Conservation (phyloP, 2,113 vertebrate genomes). For the Spea multiplicata region DNA sequence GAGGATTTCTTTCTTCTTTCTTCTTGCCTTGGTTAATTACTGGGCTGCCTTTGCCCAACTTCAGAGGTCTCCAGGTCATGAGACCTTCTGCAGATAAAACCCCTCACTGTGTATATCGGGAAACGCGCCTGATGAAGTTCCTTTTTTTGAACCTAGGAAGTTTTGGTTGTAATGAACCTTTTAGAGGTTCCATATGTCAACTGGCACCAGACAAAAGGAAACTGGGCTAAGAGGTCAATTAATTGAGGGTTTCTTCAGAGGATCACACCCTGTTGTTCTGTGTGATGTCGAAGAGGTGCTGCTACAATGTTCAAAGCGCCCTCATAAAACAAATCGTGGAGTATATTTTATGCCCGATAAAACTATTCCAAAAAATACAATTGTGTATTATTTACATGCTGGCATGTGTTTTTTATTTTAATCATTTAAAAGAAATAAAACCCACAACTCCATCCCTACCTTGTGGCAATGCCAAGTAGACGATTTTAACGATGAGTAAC, state of each 20-base stretch:
- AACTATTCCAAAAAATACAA: constrained; percentile 28
- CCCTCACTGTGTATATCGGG: constrained; percentile 23
- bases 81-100: constrained; percentile 38
- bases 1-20: background rate
- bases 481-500: constrained; percentile 29
- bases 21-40: constrained; percentile 36
- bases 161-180: constrained; percentile 59
- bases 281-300: constrained; percentile 37
- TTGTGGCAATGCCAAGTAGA: constrained; percentile 36
- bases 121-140: constrained; percentile 23
- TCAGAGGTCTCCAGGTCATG: constrained; percentile 22
- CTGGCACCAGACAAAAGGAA: constrained; percentile 73
- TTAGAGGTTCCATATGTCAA: constrained; percentile 84
- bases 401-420: constrained; percentile 44
- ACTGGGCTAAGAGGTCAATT: constrained; percentile 61
- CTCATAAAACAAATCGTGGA: constrained; percentile 34
- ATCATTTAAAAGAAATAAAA: constrained; percentile 30
- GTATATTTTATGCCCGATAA: constrained; percentile 39
- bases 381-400: constrained; percentile 33
- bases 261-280: constrained; percentile 66
- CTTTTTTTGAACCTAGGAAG: constrained; percentile 21
- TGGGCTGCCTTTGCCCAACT: constrained; percentile 36
- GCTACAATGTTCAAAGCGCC: constrained; percentile 37
- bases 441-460: constrained; percentile 11
- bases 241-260: constrained; percentile 65